Percentiles rank a stretch among this genome's conserved stretches.
Conservation (phyloP, 1,140 invertebrate genomes). For the Drosophila sucinea region DNA sequence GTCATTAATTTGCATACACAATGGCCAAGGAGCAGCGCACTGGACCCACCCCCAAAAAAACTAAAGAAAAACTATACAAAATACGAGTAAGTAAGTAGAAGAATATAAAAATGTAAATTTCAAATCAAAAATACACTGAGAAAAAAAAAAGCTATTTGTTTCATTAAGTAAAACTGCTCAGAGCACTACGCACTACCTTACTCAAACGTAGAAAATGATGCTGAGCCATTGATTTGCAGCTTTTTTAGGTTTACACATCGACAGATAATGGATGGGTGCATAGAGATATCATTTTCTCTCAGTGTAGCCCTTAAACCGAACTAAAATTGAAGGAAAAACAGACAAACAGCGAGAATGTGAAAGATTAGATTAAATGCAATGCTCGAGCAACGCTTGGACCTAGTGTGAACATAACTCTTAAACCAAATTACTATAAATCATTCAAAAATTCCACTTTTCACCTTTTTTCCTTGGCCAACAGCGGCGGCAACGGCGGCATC, state of each 20-base stretch:
- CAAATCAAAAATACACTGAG: conserved; percentile 2
- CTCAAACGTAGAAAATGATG: too few relatives aligned
- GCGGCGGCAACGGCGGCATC: background rate
- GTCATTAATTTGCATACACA: conserved; percentile 77
- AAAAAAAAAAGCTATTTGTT: background rate
- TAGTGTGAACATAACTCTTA: conserved; percentile 81
- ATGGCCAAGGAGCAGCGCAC: conserved; percentile 26
- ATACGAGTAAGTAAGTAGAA: conserved; percentile 15
- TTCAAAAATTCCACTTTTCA: conserved; percentile 79
- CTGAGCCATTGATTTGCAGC: too few relatives aligned
- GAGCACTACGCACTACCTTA: too few relatives aligned
- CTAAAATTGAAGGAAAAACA: background rate
- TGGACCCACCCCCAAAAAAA: conserved; percentile 24
- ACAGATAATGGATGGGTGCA: too few relatives aligned
- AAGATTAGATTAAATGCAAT: conserved; percentile 75
- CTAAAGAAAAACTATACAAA: background rate
- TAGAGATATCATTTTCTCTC: background rate
- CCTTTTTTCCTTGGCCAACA: conserved; percentile 35
- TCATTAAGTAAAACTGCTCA: too few relatives aligned
- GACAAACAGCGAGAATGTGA: conserved; percentile 32
- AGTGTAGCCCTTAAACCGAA: conserved; percentile 25
- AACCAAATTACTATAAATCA: conserved; percentile 80
- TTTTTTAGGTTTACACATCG: too few relatives aligned
- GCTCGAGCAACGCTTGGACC: conserved; percentile 42
- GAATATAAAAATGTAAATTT: background rate